A percentile compares a stretch with the other conserved stretches of the same genome.
Conservation (phyloP, 2,888 invertebrate species). For the Acronicta leporina region DNA sequence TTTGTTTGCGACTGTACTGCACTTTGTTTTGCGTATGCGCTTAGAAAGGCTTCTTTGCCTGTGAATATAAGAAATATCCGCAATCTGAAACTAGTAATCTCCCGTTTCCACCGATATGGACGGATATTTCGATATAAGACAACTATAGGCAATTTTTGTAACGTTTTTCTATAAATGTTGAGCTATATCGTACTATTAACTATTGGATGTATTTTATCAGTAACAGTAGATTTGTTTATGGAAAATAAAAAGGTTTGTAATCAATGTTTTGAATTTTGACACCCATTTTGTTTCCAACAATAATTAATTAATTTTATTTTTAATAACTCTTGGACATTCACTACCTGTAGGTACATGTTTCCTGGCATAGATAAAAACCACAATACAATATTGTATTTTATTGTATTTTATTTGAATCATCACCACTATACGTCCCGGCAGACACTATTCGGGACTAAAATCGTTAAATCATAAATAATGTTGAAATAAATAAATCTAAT, state of each 20-base stretch:
- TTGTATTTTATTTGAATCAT: too few relatives aligned
- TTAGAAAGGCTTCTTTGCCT: constrained; percentile 19
- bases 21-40: constrained; percentile 20
- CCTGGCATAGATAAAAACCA: too few relatives aligned
- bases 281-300: not conserved
- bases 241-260: constrained; percentile 73
- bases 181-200: constrained; percentile 44
- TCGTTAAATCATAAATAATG: too few relatives aligned
- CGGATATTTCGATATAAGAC: constrained; percentile 1
- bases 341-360: too few relatives aligned
- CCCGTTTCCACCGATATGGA: constrained; percentile 10
- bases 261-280: constrained; percentile 44
- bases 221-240: constrained; percentile 67
- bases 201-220: constrained; percentile 47
- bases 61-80: constrained; percentile 9
- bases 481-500: too few relatives aligned
- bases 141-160: constrained; percentile 34
- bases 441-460: too few relatives aligned
- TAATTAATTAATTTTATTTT: too few relatives aligned
- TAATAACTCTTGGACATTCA: too few relatives aligned
- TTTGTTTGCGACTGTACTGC: constrained; percentile 61
- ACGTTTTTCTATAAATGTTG: constrained; percentile 55
- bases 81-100: constrained; percentile 5
- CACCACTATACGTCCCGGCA: too few relatives aligned
- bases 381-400: too few relatives aligned